These are phyloP conservation scores for Aspidiotus rigidus DNA, from an alignment of 2,888 invertebrate species.

Conservation along the genomic window DNA sequence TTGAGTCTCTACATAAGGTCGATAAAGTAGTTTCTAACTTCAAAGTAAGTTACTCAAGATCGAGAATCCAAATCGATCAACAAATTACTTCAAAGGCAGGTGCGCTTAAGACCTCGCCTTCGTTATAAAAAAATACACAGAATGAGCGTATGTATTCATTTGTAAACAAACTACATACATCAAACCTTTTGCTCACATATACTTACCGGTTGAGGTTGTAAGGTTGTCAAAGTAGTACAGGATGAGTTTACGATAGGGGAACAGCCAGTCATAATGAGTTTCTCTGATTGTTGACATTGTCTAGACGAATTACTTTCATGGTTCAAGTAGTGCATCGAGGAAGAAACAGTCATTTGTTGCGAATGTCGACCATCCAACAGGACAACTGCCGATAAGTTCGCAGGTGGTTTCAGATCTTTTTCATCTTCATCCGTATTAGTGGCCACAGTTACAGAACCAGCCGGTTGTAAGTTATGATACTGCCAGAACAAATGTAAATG, in stretches of 20 bases:
- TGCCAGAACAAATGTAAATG: constrained; percentile 2
- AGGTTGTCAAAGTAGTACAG: constrained; percentile 31
- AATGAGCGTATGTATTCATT: not conserved
- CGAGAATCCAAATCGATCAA: too few species aligned
- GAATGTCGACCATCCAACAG: constrained; percentile 36
- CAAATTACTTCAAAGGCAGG: too few species aligned
- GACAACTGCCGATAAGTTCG: constrained; percentile 37
- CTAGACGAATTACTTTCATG: constrained; percentile 14
- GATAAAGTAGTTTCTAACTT: too few species aligned
- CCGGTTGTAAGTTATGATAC: constrained; percentile 29
- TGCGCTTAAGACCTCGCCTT: not conserved
- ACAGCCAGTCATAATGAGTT: constrained; percentile 37
- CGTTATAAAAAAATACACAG: constrained; percentile 10
- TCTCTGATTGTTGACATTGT: constrained; percentile 33
- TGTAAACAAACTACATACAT: not conserved
- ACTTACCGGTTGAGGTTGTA: constrained; percentile 28
- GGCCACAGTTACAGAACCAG: constrained; percentile 39
- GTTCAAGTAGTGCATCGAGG: constrained; percentile 16
- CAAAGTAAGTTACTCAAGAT: too few species aligned
- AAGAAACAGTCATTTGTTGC: constrained; percentile 14
- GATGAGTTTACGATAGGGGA: constrained; percentile 36
- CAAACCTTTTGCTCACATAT: not conserved
- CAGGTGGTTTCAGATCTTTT: constrained; percentile 35
- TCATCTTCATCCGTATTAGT: constrained; percentile 40
- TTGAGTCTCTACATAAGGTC: too few species aligned